Evolutionary conservation across 2,113 vertebrate species (phyloP).

Genomic region (Podiceps cristatus): DNA sequence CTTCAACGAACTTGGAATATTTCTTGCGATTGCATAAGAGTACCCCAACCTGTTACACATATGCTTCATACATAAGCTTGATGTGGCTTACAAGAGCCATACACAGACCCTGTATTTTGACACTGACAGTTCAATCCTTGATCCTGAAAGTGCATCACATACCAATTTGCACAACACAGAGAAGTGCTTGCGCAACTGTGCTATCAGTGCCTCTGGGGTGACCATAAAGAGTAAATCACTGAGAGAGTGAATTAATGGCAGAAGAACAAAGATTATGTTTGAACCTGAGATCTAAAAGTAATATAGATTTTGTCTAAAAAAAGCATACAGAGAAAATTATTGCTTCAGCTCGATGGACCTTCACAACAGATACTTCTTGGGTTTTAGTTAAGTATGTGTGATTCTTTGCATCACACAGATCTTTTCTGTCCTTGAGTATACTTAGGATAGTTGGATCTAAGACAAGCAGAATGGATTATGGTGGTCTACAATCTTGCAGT

Average conservation of each 20-base stretch:
- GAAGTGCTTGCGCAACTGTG: neutral
- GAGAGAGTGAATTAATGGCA: neutral
- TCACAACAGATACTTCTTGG: neutral
- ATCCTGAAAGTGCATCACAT: neutral
- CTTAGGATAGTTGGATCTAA: neutral
- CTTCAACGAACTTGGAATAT: neutral
- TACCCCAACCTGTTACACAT: neutral
- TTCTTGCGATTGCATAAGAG: neutral
- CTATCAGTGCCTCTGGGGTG: neutral
- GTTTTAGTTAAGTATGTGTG: neutral
- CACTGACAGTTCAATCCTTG: neutral
- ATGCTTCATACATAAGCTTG: neutral
- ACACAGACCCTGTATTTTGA: neutral
- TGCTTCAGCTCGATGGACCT: neutral
- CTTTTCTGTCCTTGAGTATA: neutral
- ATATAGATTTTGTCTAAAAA: neutral
- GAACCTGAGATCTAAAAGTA: neutral
- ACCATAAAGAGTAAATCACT: neutral
- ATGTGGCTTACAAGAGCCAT: neutral
- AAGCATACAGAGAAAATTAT: neutral
- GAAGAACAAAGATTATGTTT: neutral
- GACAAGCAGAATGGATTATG: neutral
- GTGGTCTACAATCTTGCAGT: neutral
- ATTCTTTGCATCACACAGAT: neutral
- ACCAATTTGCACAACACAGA: neutral